phyloP scores from a whole-genome alignment of 2,113 vertebrate genomes.

The Dicerorhinus sumatrensis region DNA sequence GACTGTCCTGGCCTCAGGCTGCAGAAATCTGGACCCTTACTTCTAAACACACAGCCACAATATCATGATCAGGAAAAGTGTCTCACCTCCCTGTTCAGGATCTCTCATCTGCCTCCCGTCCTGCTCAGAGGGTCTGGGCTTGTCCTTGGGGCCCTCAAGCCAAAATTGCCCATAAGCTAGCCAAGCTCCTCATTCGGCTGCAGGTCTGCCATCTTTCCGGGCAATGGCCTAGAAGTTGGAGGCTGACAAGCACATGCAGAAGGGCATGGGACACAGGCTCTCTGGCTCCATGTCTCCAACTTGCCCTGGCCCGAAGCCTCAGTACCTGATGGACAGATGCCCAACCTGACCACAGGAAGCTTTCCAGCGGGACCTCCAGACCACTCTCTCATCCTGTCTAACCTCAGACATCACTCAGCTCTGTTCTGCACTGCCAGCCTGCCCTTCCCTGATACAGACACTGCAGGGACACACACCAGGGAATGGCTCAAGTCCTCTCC shows the following conservation, averaged over 20 bases:
- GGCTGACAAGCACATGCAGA: background rate
- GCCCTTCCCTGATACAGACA: background rate
- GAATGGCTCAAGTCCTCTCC: background rate
- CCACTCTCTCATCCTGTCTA: background rate
- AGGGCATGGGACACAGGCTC: background rate
- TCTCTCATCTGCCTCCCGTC: background rate
- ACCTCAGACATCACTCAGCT: background rate
- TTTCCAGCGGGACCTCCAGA: background rate
- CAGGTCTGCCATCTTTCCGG: background rate
- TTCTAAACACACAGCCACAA: background rate
- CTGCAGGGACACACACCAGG: background rate
- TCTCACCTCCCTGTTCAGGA: background rate
- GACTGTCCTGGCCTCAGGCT: background rate
- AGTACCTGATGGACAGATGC: background rate
- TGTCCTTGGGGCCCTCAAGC: background rate
- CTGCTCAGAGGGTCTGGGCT: background rate
- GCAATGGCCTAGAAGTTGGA: background rate
- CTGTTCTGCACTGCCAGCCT: rapidly evolving
- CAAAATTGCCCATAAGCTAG: background rate
- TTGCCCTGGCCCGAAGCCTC: background rate
- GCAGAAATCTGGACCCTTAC: background rate
- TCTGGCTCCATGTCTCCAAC: background rate
- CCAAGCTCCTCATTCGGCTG: background rate
- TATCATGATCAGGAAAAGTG: background rate
- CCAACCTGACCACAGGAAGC: background rate